Evolutionary conservation across 2,113 vertebrate genomes (phyloP).

Genomic region (Phylloscopus trochilus): DNA sequence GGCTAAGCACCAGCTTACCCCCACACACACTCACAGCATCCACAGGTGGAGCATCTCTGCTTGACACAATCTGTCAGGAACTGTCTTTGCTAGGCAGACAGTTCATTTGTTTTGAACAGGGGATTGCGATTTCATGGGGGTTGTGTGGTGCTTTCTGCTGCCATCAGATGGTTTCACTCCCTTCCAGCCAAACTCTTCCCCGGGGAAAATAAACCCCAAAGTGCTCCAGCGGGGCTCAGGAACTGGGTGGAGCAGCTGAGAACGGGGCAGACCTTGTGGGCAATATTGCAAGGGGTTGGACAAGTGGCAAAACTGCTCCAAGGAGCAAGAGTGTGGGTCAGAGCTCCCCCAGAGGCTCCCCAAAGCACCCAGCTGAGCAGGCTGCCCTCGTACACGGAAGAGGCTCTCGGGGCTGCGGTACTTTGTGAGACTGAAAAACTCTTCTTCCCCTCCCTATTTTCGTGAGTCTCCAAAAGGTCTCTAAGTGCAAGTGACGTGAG

Average conservation of each 20-base stretch:
- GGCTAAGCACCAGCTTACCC: background rate
- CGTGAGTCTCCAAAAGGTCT: background rate
- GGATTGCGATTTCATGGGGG: background rate
- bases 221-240: background rate
- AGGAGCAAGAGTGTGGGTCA: background rate
- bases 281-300: background rate
- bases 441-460: background rate
- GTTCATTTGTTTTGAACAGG: background rate
- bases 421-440: background rate
- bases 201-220: background rate
- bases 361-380: background rate
- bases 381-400: fast-evolving
- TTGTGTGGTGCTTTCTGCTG: background rate
- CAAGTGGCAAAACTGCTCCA: background rate
- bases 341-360: background rate
- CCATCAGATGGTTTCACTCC: background rate
- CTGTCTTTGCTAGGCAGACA: background rate
- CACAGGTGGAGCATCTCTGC: background rate
- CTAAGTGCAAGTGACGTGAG: background rate
- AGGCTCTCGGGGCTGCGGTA: background rate
- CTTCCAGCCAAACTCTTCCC: background rate
- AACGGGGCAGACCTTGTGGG: background rate
- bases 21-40: background rate
- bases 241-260: background rate
- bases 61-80: background rate